Evolutionary conservation across 2,888 invertebrate genomes (phyloP).

Genomic region (Diarsia rubi): DNA sequence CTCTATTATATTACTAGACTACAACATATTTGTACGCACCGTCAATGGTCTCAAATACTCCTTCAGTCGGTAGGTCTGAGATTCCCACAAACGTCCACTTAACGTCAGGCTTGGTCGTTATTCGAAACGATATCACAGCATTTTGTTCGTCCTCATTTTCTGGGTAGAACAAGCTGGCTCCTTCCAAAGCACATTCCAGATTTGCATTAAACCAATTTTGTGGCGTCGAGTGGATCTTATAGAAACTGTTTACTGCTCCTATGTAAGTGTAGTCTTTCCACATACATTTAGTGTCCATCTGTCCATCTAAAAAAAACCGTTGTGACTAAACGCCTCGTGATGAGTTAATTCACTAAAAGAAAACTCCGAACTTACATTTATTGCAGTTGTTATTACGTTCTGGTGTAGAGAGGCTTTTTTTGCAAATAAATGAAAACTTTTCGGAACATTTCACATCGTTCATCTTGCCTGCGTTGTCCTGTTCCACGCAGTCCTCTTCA

Average conservation of each 20-base stretch:
- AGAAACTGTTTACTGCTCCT: neutral
- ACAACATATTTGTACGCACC: neutral
- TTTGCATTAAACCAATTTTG: conserved; percentile 2
- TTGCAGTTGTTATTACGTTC: conserved; percentile 79
- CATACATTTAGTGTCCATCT: fast-evolving
- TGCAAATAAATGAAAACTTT: conserved; percentile 79
- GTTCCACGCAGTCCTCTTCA: conserved; percentile 74
- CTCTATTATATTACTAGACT: too few relatives aligned
- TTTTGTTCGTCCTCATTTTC: neutral
- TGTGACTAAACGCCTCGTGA: neutral
- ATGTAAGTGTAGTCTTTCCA: neutral
- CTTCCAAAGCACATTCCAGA: neutral
- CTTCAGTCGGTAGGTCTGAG: conserved; percentile 1
- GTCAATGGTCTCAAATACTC: conserved; percentile 15
- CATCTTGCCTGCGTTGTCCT: conserved; percentile 60
- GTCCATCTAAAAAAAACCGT: neutral
- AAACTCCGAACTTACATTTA: conserved; percentile 64
- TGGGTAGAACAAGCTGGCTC: conserved; percentile 10
- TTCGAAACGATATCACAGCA: conserved; percentile 5
- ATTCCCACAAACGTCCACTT: conserved; percentile 3
- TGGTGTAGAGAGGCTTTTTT: conserved; percentile 73
- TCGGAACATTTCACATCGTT: conserved; percentile 74
- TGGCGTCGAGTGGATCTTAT: neutral
- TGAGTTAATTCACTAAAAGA: neutral
- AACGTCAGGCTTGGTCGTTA: neutral